Evolutionary conservation across 64 coral and sea anemone genomes (phyloP).

Genomic region (Cladopsammia gracilis): DNA sequence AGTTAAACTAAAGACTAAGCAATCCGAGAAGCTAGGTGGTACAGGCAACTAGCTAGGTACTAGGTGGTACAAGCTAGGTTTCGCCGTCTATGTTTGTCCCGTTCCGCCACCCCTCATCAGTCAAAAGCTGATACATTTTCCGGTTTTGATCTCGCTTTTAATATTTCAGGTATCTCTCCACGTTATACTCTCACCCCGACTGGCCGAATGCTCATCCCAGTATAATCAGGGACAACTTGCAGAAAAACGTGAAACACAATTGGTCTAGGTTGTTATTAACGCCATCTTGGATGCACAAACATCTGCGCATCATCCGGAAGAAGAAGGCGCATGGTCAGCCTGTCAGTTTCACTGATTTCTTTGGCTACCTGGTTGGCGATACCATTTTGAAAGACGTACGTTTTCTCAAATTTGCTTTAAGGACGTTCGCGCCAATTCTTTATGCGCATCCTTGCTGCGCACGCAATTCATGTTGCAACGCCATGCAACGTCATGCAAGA

Average conservation of each 20-base stretch:
- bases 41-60: too few species aligned
- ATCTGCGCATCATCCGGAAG: constrained; percentile 28
- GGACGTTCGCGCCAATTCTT: too few species aligned
- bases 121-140: too few species aligned
- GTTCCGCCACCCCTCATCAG: too few species aligned
- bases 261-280: constrained; percentile 25
- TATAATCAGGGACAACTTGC: constrained; percentile 36
- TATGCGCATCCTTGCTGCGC: too few species aligned
- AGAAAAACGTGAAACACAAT: constrained; percentile 58
- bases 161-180: constrained; percentile 69
- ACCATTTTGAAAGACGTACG: constrained; percentile 76
- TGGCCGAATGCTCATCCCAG: constrained; percentile 61
- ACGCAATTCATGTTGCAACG: too few species aligned
- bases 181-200: constrained; percentile 73
- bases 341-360: constrained; percentile 66
- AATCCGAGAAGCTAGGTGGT: too few species aligned
- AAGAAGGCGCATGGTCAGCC: constrained; percentile 65
- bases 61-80: too few species aligned
- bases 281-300: constrained; percentile 72
- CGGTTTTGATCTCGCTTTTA: background rate
- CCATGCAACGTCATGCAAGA: too few species aligned
- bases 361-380: constrained; percentile 66
- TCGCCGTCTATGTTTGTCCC: too few species aligned
- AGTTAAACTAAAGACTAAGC: too few species aligned
- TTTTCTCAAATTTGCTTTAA: background rate